phyloP scores from a whole-genome alignment of 2,113 vertebrate genomes.

The Nipponia nippon region DNA sequence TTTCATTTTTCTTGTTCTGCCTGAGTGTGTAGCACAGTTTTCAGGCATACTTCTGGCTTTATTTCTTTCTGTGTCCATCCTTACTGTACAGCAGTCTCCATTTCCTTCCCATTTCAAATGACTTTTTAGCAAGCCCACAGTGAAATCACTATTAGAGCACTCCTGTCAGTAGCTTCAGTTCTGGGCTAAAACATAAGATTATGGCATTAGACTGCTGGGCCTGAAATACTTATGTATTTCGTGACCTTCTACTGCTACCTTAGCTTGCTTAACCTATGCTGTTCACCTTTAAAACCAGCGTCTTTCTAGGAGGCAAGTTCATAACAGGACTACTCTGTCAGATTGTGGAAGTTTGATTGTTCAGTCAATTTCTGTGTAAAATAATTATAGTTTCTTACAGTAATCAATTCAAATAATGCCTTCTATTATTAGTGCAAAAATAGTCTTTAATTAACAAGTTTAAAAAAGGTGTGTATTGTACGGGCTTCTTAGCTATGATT shows the following conservation, averaged over 20 bases:
- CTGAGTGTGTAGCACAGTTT: background rate
- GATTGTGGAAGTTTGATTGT: background rate
- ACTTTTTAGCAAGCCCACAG: background rate
- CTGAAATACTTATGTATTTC: background rate
- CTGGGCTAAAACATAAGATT: background rate
- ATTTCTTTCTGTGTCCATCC: background rate
- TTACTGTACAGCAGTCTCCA: rapidly evolving
- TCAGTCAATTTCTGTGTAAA: background rate
- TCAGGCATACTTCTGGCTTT: background rate
- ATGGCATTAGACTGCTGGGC: background rate
- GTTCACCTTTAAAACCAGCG: background rate
- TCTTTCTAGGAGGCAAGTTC: background rate
- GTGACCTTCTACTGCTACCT: background rate
- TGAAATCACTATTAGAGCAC: background rate
- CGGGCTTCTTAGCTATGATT: background rate
- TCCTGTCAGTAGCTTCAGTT: background rate
- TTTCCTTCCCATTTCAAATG: background rate
- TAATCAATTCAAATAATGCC: background rate
- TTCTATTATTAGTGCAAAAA: background rate
- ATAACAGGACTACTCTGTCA: background rate
- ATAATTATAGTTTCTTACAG: background rate
- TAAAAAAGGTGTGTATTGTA: background rate
- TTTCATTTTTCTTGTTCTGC: background rate
- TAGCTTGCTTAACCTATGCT: background rate
- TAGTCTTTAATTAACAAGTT: background rate